Percentiles rank a stretch among this genome's conserved stretches.
phyloP scores from a whole-genome alignment of 2,888 invertebrate species.

The Mythimna pallens region DNA sequence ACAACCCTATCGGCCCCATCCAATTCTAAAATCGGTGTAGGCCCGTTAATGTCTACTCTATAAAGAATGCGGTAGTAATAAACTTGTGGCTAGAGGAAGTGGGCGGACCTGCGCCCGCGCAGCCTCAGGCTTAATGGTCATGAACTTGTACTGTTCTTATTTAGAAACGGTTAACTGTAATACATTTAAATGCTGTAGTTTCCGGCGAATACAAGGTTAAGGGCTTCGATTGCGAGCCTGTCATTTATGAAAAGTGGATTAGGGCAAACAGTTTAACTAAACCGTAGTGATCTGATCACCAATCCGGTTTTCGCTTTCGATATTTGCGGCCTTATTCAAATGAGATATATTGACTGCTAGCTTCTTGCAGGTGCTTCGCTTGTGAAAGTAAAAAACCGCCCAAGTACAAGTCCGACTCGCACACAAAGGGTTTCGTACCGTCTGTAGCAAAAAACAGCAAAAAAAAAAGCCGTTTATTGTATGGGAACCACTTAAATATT shows the following conservation, averaged over 20 bases:
- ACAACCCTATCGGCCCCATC: neutral
- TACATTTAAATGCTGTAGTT: slow-evolving; percentile 17
- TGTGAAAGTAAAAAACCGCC: no score
- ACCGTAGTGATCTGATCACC: neutral
- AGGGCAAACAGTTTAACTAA: neutral
- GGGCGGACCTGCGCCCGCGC: slow-evolving; percentile 43
- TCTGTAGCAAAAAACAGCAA: no score
- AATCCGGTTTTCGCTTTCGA: neutral
- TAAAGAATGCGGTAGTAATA: slow-evolving; percentile 34
- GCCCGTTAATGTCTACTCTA: neutral
- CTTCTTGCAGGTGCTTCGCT: no score
- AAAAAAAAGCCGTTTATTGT: no score
- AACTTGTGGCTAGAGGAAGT: slow-evolving; percentile 17
- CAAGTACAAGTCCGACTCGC: no score
- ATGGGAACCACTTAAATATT: no score
- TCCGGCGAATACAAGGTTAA: slow-evolving; percentile 22
- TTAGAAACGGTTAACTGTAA: slow-evolving; percentile 6
- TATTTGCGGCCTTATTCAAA: neutral
- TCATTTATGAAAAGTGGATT: slow-evolving; percentile 5
- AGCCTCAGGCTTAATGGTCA: slow-evolving; percentile 13
- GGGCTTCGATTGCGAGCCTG: slow-evolving; percentile 1
- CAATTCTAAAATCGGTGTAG: neutral
- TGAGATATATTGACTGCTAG: neutral
- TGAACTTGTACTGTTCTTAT: slow-evolving; percentile 24
- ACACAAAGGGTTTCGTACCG: no score